Percentiles rank a stretch among this genome's conserved stretches.
Evolutionary conservation across 1,140 invertebrate species (phyloP).

Genomic region (Hycleus cichorii): DNA sequence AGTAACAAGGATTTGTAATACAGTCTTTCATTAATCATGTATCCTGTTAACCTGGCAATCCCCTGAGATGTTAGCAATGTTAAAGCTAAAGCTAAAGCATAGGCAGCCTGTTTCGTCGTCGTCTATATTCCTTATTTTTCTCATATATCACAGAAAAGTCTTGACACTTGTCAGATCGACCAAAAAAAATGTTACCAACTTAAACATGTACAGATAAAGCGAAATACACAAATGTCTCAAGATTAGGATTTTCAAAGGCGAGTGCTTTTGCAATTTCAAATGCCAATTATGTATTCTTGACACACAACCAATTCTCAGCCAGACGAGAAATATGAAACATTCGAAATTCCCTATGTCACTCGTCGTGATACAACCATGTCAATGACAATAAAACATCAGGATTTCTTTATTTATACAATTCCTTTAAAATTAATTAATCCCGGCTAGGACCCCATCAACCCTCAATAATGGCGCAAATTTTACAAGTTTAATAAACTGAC

Average conservation of each 20-base stretch:
- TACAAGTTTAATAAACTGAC: slow-evolving; percentile 29
- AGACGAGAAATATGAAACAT: slow-evolving; percentile 24
- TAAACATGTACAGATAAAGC: not conserved
- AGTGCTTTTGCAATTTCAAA: slow-evolving; percentile 24
- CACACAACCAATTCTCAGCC: slow-evolving; percentile 29
- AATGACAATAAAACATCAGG: not conserved
- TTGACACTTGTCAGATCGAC: slow-evolving; percentile 33
- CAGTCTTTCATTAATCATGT: slow-evolving; percentile 38
- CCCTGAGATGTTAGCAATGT: no score
- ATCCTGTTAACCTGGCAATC: slow-evolving; percentile 26
- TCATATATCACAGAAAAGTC: slow-evolving; percentile 35
- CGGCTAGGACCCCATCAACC: slow-evolving; percentile 11
- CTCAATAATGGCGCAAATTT: slow-evolving; percentile 11
- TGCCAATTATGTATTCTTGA: slow-evolving; percentile 32
- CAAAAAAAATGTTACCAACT: slow-evolving; percentile 9
- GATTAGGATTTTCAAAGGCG: slow-evolving; percentile 20
- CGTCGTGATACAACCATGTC: slow-evolving; percentile 18
- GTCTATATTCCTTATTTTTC: slow-evolving; percentile 35
- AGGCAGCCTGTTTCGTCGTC: slow-evolving; percentile 1
- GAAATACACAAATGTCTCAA: not conserved
- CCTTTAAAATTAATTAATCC: not conserved
- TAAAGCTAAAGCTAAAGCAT: slow-evolving; percentile 16
- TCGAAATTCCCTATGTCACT: slow-evolving; percentile 24
- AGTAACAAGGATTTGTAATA: slow-evolving; percentile 32
- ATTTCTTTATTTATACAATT: no score